Evolutionary conservation across 2,888 invertebrate species (phyloP), one percentile per base, ranked within the genome.

Genomic region (Chloroclystis v-ata): DNA sequence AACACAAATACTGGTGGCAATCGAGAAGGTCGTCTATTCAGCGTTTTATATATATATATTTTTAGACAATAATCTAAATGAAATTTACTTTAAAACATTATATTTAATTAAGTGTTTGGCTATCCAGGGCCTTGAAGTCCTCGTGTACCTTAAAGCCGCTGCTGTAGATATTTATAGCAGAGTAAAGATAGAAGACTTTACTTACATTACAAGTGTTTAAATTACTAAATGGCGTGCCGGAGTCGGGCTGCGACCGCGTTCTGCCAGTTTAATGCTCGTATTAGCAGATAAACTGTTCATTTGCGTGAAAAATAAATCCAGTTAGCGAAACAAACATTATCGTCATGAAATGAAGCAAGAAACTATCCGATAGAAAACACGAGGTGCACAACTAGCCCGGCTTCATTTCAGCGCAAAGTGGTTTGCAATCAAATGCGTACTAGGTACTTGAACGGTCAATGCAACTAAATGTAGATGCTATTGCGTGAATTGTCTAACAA

Each of bases 141-240:
- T n/a, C n/a, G n/a, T n/a, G n/a, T 4, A 20, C 20, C 20, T 5
- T 20, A 20, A 20, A 20, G 2, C 20, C 20, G 20, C 20, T 20
- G 5, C 20, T 20, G 20, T 46, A 50, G 35, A 43, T 43, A 39
- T 50, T 46, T 46, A 46, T 43, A 37, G 43, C 24, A 47, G 40
- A 43, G 43, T 50, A 52, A 52, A 59, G 61, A 67, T 66, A 63
- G 62, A 59, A 66, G 65, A 64, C 56, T 59, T 65, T 67, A 71
- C 73, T 76, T 77, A 75, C 69, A 69, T 60, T 59, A 69, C 54
- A 52, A 41, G 49, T 56, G 58, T 56, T 62, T 78, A 73, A 78
- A 78, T 78, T 66, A 77, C 74, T 72, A 72, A 76, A 79, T 78
- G 58, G 77, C 77, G 74, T 79, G 78, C 45, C 54, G 49, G 61